These are phyloP conservation scores for Drosophila orena DNA, from an alignment of 1,140 invertebrate genomes.

Conservation along the genomic window DNA sequence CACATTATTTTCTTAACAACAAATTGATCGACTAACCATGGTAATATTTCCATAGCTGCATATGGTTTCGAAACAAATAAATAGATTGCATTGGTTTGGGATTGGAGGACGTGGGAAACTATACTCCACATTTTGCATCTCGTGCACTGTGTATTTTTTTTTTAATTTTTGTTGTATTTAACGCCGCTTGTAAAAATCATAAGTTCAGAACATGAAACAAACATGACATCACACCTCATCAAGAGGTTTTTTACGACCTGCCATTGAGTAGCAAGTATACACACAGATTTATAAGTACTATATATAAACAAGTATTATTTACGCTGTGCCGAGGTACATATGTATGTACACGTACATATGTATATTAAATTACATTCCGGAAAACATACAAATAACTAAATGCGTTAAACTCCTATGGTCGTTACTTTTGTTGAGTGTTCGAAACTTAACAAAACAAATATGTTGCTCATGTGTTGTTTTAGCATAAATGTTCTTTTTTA, in stretches of 20 bases:
- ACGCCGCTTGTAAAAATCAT: conserved; percentile 34
- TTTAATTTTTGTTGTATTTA: conserved; percentile 32
- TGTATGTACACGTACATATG: too few species aligned
- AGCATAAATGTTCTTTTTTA: background rate
- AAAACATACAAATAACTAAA: background rate
- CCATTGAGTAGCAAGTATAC: conserved; percentile 18
- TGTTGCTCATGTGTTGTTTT: background rate
- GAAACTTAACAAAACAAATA: background rate
- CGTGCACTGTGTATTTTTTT: background rate
- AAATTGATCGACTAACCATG: too few species aligned
- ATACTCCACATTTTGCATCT: conserved; percentile 16
- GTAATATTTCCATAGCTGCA: too few species aligned
- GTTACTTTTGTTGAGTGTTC: background rate
- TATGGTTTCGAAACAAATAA: too few species aligned
- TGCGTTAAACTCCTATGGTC: too few species aligned
- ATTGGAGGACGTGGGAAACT: conserved; percentile 7
- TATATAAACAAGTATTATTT: conserved; percentile 7
- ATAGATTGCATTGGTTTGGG: too few species aligned
- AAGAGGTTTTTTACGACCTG: conserved; percentile 42
- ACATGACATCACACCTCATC: conserved; percentile 44
- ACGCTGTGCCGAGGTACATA: background rate
- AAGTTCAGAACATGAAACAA: conserved; percentile 28
- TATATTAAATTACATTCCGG: background rate
- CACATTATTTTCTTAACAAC: too few species aligned
- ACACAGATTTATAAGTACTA: conserved; percentile 14